These are phyloP conservation scores for Ctenosaura bakeri DNA, from an alignment of 2,797 vertebrate species.

Conservation along the genomic window DNA sequence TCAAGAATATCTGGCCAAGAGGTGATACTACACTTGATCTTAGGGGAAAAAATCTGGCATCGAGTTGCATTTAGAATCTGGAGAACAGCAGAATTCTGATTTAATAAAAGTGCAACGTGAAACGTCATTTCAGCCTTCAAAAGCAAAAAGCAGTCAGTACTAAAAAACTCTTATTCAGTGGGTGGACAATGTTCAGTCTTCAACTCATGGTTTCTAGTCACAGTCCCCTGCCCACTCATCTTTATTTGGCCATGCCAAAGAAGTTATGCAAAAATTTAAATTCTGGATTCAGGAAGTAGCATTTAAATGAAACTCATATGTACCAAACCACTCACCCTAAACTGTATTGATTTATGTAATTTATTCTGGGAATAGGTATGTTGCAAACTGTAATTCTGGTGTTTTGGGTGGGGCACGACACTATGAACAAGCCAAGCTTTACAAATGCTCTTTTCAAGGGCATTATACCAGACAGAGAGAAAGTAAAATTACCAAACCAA, in stretches of 20 bases:
- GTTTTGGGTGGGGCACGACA: background rate
- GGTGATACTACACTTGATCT: no score
- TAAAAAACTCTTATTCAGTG: background rate
- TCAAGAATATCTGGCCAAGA: no score
- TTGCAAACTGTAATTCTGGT: constrained; percentile 1
- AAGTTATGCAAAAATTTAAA: background rate
- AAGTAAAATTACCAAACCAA: background rate
- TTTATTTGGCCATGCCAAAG: background rate
- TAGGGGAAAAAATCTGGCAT: background rate
- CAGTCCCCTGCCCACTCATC: background rate
- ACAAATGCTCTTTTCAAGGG: background rate
- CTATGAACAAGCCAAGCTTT: constrained; percentile 36
- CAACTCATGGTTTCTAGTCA: background rate
- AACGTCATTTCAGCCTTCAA: background rate
- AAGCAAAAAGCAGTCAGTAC: background rate
- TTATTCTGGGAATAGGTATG: background rate
- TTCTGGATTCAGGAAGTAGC: background rate
- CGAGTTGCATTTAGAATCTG: background rate
- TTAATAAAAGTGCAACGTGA: background rate
- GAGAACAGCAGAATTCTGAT: background rate
- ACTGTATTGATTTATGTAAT: background rate
- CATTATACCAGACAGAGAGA: constrained; percentile 9
- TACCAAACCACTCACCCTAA: background rate
- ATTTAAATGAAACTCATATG: background rate
- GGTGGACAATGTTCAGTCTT: background rate